Conservation (phyloP, 37 sponge, comb jelly and placozoan genomes). For the Petrosia ficiformis region DNA sequence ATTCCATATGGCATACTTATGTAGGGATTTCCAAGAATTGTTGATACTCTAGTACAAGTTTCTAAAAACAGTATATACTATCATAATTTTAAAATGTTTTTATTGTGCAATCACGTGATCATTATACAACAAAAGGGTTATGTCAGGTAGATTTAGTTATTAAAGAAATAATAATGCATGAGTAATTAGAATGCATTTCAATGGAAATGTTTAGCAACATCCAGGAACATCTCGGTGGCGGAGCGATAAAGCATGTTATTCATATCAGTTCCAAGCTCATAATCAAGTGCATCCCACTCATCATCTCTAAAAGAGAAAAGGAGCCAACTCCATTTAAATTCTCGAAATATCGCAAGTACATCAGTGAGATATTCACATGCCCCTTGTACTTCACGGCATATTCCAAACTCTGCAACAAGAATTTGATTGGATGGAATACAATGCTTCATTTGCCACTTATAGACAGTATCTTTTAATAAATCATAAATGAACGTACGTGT, state of each 20-base stretch:
- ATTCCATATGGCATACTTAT: no score
- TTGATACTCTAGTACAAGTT: no score
- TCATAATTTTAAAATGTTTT: no score
- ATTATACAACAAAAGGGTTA: no score
- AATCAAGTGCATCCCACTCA: conserved; percentile 63
- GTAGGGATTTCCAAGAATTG: no score
- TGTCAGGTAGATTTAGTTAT: no score
- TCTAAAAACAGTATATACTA: no score
- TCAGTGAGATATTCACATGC: conserved; percentile 24
- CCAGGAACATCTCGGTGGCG: conserved; percentile 13
- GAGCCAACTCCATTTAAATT: conserved; percentile 54
- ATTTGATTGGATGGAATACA: conserved; percentile 24
- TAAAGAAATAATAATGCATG: no score
- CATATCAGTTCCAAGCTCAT: conserved; percentile 44
- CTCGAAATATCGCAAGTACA: conserved; percentile 29
- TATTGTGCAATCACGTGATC: no score
- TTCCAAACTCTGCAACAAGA: conserved; percentile 51
- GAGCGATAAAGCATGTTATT: conserved; percentile 34
- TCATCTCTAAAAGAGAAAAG: conserved; percentile 58
- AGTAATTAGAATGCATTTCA: no score
- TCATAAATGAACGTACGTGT: not conserved
- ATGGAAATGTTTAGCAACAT: conserved; percentile 16
- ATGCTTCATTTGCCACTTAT: conserved; percentile 22
- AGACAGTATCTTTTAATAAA: conserved; percentile 8
- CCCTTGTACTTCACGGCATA: conserved; percentile 26